phyloP scores from a whole-genome alignment of 2,888 invertebrate species.

The Andrena trimmerana region DNA sequence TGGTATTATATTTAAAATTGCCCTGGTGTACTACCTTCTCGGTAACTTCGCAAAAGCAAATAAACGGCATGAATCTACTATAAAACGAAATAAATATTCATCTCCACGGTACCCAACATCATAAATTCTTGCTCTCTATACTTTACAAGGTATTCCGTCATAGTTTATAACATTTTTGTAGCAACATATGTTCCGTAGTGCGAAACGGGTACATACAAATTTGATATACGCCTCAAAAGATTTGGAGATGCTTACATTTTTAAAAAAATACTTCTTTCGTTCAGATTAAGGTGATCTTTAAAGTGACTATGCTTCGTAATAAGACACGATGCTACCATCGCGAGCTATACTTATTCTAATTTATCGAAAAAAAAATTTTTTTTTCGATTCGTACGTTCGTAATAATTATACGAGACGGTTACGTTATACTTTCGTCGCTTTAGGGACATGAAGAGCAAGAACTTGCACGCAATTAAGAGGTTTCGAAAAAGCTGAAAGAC shows the following conservation, averaged over 20 bases:
- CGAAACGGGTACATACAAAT: background rate
- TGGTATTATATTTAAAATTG: conserved; percentile 10
- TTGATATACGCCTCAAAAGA: background rate
- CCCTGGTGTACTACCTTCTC: background rate
- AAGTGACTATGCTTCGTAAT: background rate
- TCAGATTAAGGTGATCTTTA: background rate
- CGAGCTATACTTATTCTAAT: background rate
- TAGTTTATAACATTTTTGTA: background rate
- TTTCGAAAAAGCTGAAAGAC: background rate
- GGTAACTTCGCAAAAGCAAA: conserved; percentile 17
- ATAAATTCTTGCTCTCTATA: conserved; percentile 25
- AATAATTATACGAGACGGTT: conserved; percentile 10
- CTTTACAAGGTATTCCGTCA: conserved; percentile 6
- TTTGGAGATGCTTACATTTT: background rate
- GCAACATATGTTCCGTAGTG: background rate
- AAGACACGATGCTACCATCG: background rate
- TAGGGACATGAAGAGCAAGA: conserved; percentile 7
- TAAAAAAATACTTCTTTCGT: background rate
- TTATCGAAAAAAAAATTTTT: background rate
- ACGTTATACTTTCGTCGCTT: background rate
- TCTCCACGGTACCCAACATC: conserved; percentile 29
- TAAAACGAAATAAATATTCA: conserved; percentile 6
- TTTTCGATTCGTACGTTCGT: background rate
- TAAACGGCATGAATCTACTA: conserved; percentile 24
- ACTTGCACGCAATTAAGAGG: background rate